Evolutionary conservation across 2,888 invertebrate genomes (phyloP).

Genomic region (Drosophila meridionalis): DNA sequence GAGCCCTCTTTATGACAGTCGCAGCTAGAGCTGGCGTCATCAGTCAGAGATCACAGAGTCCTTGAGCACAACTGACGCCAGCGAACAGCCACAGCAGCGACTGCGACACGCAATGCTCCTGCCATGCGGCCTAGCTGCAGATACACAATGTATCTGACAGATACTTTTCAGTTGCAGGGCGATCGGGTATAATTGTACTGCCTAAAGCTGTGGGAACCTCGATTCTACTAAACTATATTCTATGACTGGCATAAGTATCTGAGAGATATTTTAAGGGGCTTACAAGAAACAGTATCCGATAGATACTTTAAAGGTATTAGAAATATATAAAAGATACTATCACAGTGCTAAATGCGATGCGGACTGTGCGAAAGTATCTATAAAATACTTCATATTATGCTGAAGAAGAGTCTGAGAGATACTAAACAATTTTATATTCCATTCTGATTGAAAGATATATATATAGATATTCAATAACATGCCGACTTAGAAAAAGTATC

Average conservation of each 20-base stretch:
- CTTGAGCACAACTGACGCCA: slow-evolving; percentile 82
- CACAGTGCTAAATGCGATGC: too few relatives aligned
- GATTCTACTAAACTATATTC: neutral
- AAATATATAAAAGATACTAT: too few relatives aligned
- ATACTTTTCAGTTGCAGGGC: neutral
- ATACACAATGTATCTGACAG: neutral
- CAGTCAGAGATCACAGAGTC: slow-evolving; percentile 51
- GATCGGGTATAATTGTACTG: neutral
- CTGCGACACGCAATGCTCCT: slow-evolving; percentile 57
- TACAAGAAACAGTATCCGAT: neutral
- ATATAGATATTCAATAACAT: too few relatives aligned
- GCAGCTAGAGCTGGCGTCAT: slow-evolving; percentile 29
- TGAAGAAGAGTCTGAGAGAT: too few relatives aligned
- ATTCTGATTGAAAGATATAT: too few relatives aligned
- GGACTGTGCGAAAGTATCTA: neutral
- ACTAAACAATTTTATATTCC: too few relatives aligned
- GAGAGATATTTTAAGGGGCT: neutral
- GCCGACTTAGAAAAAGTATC: too few relatives aligned
- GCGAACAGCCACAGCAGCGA: slow-evolving; percentile 36
- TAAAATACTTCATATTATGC: neutral
- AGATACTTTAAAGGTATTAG: neutral
- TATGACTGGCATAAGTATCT: neutral
- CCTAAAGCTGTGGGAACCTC: neutral
- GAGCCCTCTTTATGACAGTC: slow-evolving; percentile 64
- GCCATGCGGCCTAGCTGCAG: neutral